A percentile compares a stretch with the other conserved stretches of the same genome.
phyloP scores from a whole-genome alignment of 64 coral and sea anemone genomes.

The Platygyra sinensis region DNA sequence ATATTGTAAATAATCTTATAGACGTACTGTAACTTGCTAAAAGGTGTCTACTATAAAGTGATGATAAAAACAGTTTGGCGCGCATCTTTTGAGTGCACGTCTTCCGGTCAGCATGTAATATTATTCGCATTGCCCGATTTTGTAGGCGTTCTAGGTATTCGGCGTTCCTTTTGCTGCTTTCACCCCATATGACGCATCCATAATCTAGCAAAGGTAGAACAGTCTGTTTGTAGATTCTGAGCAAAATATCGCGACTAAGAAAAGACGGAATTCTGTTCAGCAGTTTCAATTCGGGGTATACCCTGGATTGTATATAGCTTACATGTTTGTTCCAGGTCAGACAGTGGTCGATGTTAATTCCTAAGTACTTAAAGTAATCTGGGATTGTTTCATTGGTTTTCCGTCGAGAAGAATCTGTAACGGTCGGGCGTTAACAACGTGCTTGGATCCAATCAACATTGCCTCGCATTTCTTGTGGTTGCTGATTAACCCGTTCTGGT shows the following conservation, averaged over 20 bases:
- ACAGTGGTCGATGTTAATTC: too few relatives aligned
- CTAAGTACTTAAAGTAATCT: conserved; percentile 21
- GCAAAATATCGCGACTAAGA: not conserved
- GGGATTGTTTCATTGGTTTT: conserved; percentile 16
- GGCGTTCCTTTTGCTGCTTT: not conserved
- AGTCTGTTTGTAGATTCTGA: conserved; percentile 35
- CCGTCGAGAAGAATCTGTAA: too few relatives aligned
- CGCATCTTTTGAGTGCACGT: too few relatives aligned
- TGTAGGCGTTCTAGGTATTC: not conserved
- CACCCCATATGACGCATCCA: too few relatives aligned
- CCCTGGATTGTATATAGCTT: conserved; percentile 15
- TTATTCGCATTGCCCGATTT: too few relatives aligned
- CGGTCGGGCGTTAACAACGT: not conserved
- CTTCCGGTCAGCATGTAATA: too few relatives aligned
- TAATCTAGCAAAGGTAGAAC: conserved; percentile 8
- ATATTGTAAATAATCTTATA: too few relatives aligned
- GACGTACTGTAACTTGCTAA: too few relatives aligned
- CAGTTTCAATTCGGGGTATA: too few relatives aligned
- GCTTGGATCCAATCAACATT: conserved; percentile 22
- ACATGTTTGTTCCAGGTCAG: conserved; percentile 9
- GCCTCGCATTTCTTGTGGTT: conserved; percentile 16
- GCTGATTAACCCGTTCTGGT: not conserved
- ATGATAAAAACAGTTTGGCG: too few relatives aligned
- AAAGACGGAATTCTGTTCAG: conserved; percentile 30
- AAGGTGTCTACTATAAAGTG: too few relatives aligned